phyloP scores from a whole-genome alignment of 2,888 invertebrate genomes.

The Rosalia funebris region DNA sequence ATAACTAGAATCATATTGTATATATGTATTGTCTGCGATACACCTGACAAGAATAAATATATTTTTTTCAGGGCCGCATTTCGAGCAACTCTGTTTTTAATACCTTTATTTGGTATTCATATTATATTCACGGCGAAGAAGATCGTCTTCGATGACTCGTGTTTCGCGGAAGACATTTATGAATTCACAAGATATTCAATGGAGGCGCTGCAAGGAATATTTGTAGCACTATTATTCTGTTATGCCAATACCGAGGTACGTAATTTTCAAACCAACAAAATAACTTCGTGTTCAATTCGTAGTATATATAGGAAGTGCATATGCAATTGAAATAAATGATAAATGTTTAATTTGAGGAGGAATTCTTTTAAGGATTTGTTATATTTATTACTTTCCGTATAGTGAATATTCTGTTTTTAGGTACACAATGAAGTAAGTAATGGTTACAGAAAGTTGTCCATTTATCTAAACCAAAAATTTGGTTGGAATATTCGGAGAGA shows the following conservation, averaged over 20 bases:
- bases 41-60: slow-evolving; percentile 15
- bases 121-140: slow-evolving; percentile 72
- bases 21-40: no score
- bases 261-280: no score
- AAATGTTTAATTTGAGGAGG: no score
- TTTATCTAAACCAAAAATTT: slow-evolving; percentile 45
- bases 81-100: slow-evolving; percentile 73
- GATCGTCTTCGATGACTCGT: slow-evolving; percentile 64
- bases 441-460: slow-evolving; percentile 47
- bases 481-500: slow-evolving; percentile 41
- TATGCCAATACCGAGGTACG: slow-evolving; percentile 72
- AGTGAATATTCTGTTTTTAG: no score
- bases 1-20: no score
- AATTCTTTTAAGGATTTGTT: no score
- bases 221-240: slow-evolving; percentile 74
- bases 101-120: slow-evolving; percentile 77
- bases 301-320: no score
- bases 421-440: slow-evolving; percentile 51
- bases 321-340: no score
- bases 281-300: no score
- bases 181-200: slow-evolving; percentile 70
- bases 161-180: slow-evolving; percentile 67
- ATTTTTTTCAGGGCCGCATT: slow-evolving; percentile 68
- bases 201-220: slow-evolving; percentile 71
- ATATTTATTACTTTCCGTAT: no score